Evolutionary conservation across 2,888 invertebrate genomes (phyloP).

Genomic region (Nomada hirtipes): DNA sequence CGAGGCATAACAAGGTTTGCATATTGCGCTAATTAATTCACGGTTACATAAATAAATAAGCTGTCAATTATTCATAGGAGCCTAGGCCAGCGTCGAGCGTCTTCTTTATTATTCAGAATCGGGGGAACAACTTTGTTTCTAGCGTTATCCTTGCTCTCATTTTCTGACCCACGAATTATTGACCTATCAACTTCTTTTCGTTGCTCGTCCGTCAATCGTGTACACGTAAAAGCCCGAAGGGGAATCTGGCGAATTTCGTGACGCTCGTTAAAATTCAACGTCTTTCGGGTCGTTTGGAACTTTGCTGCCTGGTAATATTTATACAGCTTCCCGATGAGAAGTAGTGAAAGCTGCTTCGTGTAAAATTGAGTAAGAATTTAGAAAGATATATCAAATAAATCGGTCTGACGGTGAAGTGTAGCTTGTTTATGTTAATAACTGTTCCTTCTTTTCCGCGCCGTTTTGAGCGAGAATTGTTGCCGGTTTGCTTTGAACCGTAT

Average conservation of each 20-base stretch:
- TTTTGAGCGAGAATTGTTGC: too few relatives aligned
- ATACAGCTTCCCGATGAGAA: not conserved
- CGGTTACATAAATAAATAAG: constrained; percentile 53
- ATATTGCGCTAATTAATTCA: constrained; percentile 49
- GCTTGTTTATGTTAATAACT: not conserved
- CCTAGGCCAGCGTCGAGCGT: not conserved
- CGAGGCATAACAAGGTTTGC: constrained; percentile 35
- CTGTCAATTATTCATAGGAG: constrained; percentile 41
- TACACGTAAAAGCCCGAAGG: not conserved
- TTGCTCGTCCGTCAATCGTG: constrained; percentile 1
- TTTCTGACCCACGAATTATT: constrained; percentile 25
- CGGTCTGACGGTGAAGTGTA: too few relatives aligned
- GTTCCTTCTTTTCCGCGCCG: too few relatives aligned
- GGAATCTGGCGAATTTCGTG: not conserved
- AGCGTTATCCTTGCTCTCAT: not conserved
- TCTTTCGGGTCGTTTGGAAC: not conserved
- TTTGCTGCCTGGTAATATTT: not conserved
- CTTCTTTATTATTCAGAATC: constrained; percentile 53
- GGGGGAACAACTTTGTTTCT: constrained; percentile 36
- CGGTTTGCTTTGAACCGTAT: too few relatives aligned
- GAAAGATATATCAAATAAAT: too few relatives aligned
- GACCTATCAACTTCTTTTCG: not conserved
- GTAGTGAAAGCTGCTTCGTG: not conserved
- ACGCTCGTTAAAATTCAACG: constrained; percentile 13
- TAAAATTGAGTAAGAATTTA: too few relatives aligned